Base-by-base conservation (phyloP, 2,797 vertebrate species). In the Neosilurus hyrtlii region DNA sequence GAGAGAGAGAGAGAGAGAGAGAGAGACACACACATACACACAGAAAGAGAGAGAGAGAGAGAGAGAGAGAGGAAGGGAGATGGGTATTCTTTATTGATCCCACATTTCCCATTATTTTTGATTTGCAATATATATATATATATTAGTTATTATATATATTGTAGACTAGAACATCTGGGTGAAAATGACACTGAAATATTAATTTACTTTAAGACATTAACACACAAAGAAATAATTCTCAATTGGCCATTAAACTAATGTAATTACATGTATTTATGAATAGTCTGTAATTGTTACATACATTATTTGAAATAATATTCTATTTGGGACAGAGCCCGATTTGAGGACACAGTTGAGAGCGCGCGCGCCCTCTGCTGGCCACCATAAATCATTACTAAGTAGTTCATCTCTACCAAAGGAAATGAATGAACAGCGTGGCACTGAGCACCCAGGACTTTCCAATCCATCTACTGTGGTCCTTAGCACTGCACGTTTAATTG, bases 321-420 rank as follows among this genome's bases (percentile, higher is more conserved):
- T 12, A 51, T 78, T 51, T 65, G 43, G 76, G 57, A 61, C 74
- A 49, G 4, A 75, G 73, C 56, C 56, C 73, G 56, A 30, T 9
- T n/a, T 15, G 30, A 59, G 30, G 11, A 9, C 56, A 24, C 59
- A 83, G 68, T 61, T 30, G 26, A 52, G 26, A 66, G 49, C 79
- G 52, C 37, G 71, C 63, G 70, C 71, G 54, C 80, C 85, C 65
- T 83, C 78, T 86, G 35, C 82, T 86, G 85, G 67, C 43, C 20
- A 7, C 20, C 22, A 37, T 20, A 3, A 2, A 67, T 20, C n/a
- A 82, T 82, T 80, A 61, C 70, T 43, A 37, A 15, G 62, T 43
- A 8, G n/a, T 63, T 43, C 75, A 49, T 10, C 20, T 72, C n/a
- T 20, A 54, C 20, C 0, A 20, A 37, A 22, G 49, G 18, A 51